Evolutionary conservation across 2,113 vertebrate genomes (phyloP).

Genomic region (Oncorhynchus keta): DNA sequence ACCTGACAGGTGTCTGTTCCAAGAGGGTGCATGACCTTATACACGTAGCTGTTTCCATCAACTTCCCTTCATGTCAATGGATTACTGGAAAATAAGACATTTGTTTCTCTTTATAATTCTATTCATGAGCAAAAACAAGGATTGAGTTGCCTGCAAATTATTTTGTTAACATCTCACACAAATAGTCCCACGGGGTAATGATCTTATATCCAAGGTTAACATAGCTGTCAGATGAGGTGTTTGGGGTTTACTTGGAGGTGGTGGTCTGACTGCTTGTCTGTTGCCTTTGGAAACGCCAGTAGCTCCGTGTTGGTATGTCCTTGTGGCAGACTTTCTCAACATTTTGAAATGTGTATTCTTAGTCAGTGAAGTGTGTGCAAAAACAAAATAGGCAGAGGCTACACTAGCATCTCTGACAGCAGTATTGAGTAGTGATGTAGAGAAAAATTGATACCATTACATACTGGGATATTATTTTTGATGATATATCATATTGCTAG

Average conservation of each 20-base stretch:
- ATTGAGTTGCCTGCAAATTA: not conserved
- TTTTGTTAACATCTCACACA: not conserved
- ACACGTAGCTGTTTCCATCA: not conserved
- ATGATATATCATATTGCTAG: too few relatives aligned
- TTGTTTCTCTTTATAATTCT: not conserved
- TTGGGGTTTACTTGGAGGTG: too few relatives aligned
- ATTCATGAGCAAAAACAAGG: not conserved
- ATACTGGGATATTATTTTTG: too few relatives aligned
- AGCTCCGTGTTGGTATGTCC: not conserved
- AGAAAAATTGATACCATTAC: too few relatives aligned
- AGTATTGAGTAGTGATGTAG: too few relatives aligned
- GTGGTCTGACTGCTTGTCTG: not conserved
- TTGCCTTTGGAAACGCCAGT: conserved; percentile 1
- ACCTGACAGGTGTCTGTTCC: not conserved
- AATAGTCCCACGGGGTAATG: too few relatives aligned
- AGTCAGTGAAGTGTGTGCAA: not conserved
- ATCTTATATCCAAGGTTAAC: too few relatives aligned
- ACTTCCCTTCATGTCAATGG: not conserved
- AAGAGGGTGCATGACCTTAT: not conserved
- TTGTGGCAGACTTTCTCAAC: not conserved
- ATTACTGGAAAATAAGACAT: not conserved
- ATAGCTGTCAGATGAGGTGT: too few relatives aligned
- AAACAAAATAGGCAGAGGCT: not conserved
- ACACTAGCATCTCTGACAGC: not conserved
- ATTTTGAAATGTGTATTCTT: not conserved